Conservation (phyloP, 2,888 invertebrate genomes). For the Erpobdella octoculata region DNA sequence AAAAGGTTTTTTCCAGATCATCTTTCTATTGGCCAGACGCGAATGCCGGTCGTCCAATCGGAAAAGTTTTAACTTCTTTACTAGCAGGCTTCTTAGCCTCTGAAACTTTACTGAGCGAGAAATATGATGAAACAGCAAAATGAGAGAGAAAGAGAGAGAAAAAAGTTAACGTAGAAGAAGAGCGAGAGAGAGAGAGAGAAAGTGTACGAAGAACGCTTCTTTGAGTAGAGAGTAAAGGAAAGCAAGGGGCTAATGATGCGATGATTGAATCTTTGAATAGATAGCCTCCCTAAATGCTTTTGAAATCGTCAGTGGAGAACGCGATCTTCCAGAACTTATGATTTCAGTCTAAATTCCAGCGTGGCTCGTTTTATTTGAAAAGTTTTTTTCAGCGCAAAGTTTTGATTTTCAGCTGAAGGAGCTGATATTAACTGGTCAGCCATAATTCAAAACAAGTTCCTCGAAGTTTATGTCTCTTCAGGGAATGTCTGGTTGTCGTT, state of each 20-base stretch:
- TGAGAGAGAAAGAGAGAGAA: too few species aligned
- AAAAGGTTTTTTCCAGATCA: too few species aligned
- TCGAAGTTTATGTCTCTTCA: too few species aligned
- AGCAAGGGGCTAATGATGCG: not conserved
- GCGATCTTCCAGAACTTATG: not conserved
- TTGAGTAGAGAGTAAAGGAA: not conserved
- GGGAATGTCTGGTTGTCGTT: too few species aligned
- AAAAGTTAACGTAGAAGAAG: not conserved
- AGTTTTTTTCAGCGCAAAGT: not conserved
- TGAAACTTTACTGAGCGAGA: not conserved
- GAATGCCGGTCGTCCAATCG: not conserved
- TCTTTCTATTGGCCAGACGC: not conserved
- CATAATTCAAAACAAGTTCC: too few species aligned
- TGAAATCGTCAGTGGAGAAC: not conserved
- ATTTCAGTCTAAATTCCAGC: not conserved
- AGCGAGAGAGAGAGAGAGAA: not conserved
- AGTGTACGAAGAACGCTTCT: not conserved
- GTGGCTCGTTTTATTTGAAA: not conserved
- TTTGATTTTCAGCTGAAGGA: too few species aligned
- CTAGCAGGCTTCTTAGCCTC: not conserved
- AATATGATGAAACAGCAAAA: too few species aligned
- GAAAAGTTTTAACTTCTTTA: not conserved
- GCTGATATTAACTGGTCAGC: too few species aligned
- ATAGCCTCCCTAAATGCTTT: not conserved
- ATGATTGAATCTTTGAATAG: not conserved